phyloP scores from a whole-genome alignment of 2,113 vertebrate species.

The Podarcis raffonei region DNA sequence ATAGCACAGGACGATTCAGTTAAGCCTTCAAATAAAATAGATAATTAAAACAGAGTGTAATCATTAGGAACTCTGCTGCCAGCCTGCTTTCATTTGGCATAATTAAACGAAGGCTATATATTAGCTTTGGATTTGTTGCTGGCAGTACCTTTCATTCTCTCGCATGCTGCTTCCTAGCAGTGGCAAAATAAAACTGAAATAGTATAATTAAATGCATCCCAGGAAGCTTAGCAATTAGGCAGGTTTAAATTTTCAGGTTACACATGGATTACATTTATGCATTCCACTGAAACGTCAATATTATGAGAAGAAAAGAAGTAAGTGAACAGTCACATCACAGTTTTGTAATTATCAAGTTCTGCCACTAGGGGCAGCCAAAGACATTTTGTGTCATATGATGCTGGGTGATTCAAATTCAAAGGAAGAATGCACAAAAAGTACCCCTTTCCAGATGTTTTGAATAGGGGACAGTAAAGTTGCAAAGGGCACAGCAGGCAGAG shows the following conservation, averaged over 20 bases:
- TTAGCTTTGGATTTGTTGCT: not conserved
- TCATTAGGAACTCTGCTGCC: not conserved
- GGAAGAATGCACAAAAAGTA: no score
- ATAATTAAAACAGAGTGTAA: not conserved
- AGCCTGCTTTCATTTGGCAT: not conserved
- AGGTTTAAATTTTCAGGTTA: not conserved
- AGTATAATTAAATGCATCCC: slow-evolving; percentile 29
- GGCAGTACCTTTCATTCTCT: slow-evolving; percentile 19
- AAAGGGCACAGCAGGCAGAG: no score
- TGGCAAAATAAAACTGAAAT: not conserved
- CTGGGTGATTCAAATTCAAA: no score
- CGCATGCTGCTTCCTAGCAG: not conserved
- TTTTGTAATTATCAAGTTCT: not conserved
- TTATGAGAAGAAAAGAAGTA: not conserved
- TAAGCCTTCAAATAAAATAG: slow-evolving; percentile 18
- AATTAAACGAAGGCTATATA: not conserved
- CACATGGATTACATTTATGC: accelerated
- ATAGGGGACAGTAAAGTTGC: no score
- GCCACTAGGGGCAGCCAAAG: no score
- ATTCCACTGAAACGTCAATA: not conserved
- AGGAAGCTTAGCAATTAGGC: slow-evolving; percentile 25
- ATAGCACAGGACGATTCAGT: not conserved
- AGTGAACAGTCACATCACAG: not conserved
- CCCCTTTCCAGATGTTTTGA: no score
- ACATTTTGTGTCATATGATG: no score